phyloP scores from a whole-genome alignment of 2,113 vertebrate genomes.

The Boleophthalmus pectinirostris region DNA sequence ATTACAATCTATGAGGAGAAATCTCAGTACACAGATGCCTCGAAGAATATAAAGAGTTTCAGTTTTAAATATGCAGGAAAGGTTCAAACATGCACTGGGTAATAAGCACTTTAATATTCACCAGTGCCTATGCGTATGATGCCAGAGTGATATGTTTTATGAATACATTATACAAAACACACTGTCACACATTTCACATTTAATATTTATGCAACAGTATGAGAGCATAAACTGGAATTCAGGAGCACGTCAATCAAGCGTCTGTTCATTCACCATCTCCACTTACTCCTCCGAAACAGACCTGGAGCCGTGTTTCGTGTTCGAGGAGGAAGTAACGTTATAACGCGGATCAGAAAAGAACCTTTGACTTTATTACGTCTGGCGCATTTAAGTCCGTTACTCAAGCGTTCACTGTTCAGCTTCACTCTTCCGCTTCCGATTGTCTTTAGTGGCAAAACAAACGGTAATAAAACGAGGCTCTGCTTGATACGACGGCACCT shows the following conservation, averaged over 20 bases:
- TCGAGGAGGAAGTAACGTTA: too few relatives aligned
- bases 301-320: too few relatives aligned
- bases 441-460: too few relatives aligned
- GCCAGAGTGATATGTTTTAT: conserved; percentile 3
- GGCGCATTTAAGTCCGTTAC: too few relatives aligned
- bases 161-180: background rate
- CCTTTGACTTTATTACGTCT: too few relatives aligned
- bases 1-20: too few relatives aligned
- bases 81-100: background rate
- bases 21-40: too few relatives aligned
- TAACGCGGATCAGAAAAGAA: too few relatives aligned
- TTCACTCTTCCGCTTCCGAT: too few relatives aligned
- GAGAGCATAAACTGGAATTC: conserved; percentile 1
- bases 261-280: background rate
- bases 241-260: background rate
- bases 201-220: background rate
- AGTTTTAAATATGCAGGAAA: background rate
- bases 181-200: background rate
- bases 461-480: too few relatives aligned
- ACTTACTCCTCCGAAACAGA: background rate
- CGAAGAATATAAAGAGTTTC: background rate
- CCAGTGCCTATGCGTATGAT: background rate
- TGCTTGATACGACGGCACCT: too few relatives aligned
- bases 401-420: too few relatives aligned
- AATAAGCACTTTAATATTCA: background rate